phyloP scores from a whole-genome alignment of 2,113 vertebrate genomes.

The Lipotes vexillifer region DNA sequence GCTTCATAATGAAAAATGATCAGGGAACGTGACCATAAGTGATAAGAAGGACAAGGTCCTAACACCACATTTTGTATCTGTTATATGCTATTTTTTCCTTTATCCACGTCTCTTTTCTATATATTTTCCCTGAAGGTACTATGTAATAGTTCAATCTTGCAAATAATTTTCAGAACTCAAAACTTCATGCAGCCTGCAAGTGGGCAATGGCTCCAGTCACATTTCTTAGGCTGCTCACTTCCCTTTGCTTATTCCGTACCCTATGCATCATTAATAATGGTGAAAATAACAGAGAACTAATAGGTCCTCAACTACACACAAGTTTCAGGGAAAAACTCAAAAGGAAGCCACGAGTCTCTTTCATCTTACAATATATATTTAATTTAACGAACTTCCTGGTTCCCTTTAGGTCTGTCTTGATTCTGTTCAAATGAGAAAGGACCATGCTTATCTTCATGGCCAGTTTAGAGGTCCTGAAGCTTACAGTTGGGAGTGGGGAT shows the following conservation, averaged over 20 bases:
- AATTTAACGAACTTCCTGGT: background rate
- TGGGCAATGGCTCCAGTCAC: background rate
- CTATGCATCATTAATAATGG: background rate
- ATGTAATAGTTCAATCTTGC: background rate
- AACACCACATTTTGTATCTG: background rate
- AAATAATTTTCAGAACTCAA: constrained; percentile 3
- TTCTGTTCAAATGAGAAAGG: background rate
- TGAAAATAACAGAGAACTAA: background rate
- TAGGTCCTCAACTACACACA: background rate
- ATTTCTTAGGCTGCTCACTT: background rate
- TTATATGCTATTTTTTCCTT: background rate
- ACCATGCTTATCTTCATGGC: background rate
- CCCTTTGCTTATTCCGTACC: background rate
- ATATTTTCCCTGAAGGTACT: background rate
- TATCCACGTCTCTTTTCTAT: background rate
- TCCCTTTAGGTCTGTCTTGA: background rate
- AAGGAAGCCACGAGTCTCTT: background rate
- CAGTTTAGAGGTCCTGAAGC: background rate
- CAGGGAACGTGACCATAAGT: background rate
- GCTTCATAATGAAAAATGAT: background rate
- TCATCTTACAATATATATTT: background rate
- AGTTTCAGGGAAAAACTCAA: background rate
- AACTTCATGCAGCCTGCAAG: background rate
- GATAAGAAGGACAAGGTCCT: background rate
- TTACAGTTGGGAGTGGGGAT: background rate